Base-by-base conservation (phyloP, 2,113 vertebrate species). In the Sphyrna mokarran region DNA sequence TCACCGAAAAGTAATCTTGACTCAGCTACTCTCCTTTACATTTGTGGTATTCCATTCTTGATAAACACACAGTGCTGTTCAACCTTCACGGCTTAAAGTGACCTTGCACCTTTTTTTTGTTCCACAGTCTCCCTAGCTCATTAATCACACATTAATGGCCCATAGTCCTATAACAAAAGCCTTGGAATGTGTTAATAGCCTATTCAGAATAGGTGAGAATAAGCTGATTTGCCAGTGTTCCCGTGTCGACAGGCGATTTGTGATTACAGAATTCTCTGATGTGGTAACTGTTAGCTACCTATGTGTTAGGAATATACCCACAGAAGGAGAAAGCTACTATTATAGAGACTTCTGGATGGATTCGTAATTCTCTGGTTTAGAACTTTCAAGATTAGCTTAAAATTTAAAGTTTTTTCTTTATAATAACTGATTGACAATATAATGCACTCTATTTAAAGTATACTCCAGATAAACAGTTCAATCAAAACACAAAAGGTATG, bases 171-270 rank as follows among this genome's bases (percentile, higher is more conserved):
- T 72, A 69, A 95, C 93, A 95, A 95, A 95, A 95, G 93, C 93
- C 43, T 95, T 69, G 26, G 68, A 43, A 69, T 95, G 93, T 95
- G 93, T 95, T 95, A 72, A 95, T 95, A 95, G 93, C n/a, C 93
- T 48, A 95, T 95, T 95, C 68, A 95, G 93, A 95, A 95, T 70
- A 95, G 93, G 93, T 95, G 93, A 95, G 66, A 95, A 95, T 95
- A 26, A 95, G 93, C 37, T 95, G 66, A 95, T 95, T 69, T 70
- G 40, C 93, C 40, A 95, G 68, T 70, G n/a, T 43, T 95, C 37
- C 18, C 29, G 66, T 40, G 48, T 95, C 68, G 48, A 72, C n/a
- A 72, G 68, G 40, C 11, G 37, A 68, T 13, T 72, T n/a, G 37
- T 26, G 93, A 40, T 22, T 95, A 26, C 40, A 95, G 37, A 23